These are phyloP conservation scores for Chironomus tentans DNA, from an alignment of 2,888 invertebrate species.

Conservation along the genomic window DNA sequence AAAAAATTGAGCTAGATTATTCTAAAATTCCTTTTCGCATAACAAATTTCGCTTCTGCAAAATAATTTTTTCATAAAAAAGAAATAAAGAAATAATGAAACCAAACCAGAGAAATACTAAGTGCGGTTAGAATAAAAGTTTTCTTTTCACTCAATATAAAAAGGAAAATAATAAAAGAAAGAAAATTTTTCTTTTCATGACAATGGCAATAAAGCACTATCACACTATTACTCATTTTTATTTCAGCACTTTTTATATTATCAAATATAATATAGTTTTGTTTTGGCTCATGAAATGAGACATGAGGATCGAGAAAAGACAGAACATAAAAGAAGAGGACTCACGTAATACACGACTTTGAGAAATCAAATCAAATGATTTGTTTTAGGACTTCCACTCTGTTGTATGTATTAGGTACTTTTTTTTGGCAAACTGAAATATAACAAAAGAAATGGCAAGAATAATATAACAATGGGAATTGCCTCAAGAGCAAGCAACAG, in stretches of 20 bases:
- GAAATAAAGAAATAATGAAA: no score
- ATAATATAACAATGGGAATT: not conserved
- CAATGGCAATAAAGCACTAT: no score
- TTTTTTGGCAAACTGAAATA: not conserved
- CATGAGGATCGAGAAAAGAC: not conserved
- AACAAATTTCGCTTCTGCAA: no score
- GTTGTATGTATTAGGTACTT: not conserved
- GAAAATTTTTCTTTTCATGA: not conserved
- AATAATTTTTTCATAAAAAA: no score
- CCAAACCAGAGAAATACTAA: no score
- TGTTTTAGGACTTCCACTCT: not conserved
- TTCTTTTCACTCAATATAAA: not conserved
- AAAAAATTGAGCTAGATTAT: no score
- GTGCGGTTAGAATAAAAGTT: no score
- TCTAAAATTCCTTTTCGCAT: no score
- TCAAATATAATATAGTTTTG: not conserved
- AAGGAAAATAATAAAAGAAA: not conserved
- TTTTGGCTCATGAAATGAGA: not conserved
- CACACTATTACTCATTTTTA: not conserved
- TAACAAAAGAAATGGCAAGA: not conserved
- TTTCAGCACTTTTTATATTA: not conserved
- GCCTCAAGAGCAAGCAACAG: not conserved
- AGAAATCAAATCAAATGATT: slow-evolving; percentile 1
- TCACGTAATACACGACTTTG: not conserved
- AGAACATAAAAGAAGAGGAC: not conserved